Conservation (phyloP, 2,797 vertebrate species). For the Cirrhinus mrigala region DNA sequence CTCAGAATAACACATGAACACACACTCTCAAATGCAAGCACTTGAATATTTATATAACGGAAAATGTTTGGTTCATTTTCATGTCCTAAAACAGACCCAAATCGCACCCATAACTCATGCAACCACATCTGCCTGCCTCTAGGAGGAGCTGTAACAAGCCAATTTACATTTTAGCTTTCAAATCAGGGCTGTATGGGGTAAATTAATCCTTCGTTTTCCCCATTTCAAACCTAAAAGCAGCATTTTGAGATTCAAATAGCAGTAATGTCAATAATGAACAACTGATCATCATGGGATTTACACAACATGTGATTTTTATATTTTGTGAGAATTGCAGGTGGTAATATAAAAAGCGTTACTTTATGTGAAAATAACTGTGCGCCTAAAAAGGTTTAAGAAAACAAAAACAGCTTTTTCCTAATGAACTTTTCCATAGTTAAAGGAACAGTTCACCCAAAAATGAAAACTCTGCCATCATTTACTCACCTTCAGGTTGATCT, state of each 20-base stretch:
- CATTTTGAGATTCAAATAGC: background rate
- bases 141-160: background rate
- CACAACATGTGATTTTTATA: background rate
- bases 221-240: background rate
- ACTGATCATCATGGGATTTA: background rate
- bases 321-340: background rate
- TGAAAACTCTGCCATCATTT: background rate
- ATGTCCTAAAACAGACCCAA: background rate
- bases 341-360: background rate
- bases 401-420: background rate
- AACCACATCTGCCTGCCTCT: background rate
- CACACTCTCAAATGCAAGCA: slow-evolving; percentile 40
- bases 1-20: slow-evolving; percentile 43
- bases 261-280: background rate
- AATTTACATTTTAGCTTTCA: background rate
- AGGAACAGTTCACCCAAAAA: background rate
- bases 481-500: background rate
- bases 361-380: background rate
- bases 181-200: background rate
- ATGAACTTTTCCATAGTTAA: background rate
- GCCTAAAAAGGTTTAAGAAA: too few species aligned
- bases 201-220: background rate
- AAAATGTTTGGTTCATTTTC: background rate
- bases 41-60: background rate
- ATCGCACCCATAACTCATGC: background rate